Base-by-base conservation (phyloP, 2,113 vertebrate genomes). In the Mirza zaza region DNA sequence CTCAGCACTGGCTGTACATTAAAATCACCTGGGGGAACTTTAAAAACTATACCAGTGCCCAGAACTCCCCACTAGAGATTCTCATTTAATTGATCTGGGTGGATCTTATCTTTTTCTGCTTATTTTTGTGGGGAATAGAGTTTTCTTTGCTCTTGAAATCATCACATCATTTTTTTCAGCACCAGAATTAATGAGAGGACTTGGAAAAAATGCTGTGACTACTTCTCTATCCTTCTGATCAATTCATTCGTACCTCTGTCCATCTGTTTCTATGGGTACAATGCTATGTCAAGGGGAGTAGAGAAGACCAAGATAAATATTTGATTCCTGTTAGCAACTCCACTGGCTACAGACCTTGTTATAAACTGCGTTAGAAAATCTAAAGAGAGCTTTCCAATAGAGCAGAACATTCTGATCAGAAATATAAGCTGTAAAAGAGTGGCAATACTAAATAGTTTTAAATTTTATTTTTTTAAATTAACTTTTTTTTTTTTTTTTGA, bases 351-450 rank as follows among this genome's bases (percentile, higher is more conserved):
- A 50, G 63, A 87, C 21, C 3, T 90, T 11, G 83, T 91, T 70
- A 94, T 50, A 93, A 95, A 93, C 52, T 65, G 8, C 39, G 7
- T 73, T 84, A 23, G 71, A 25, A 90, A 71, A 63, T 39, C 71
- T 82, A 82, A 82, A 50, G 27, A 91, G 36, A 52, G 25, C 1
- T 95, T 94, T 92, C 36, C 39, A 63, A 39, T 90, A 75, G 52
- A 75, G 77, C 15, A 63, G 29, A 95, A 79, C 48, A 87, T 83
- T 79, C 63, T 73, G n/a, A 68, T 42, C 5, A 83, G 80, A 79
- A 94, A 93, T 93, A 71, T 67, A 76, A 91, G 29, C 11, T 77
- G 17, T 10, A 81, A 76, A 91, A 93, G 79, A 27, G 32, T 82
- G 82, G 8, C 32, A 59, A 36, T 36, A 45, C 10, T 65, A 55